phyloP scores from a whole-genome alignment of 1,140 invertebrate species.

The Orchestia grillus region DNA sequence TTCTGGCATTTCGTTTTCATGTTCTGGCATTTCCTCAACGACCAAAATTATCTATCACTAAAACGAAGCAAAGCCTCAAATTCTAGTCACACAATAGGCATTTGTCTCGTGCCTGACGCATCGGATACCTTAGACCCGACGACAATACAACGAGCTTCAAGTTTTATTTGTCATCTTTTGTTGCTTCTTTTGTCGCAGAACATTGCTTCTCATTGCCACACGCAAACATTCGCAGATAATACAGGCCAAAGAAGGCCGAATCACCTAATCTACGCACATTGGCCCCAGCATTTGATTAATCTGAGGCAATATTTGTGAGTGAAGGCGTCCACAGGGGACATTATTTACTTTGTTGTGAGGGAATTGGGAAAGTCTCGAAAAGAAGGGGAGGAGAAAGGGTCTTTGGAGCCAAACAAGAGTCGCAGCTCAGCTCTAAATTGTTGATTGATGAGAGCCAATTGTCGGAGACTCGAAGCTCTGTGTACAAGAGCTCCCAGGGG shows the following conservation, averaged over 20 bases:
- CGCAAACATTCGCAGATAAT: neutral
- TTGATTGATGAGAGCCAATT: conserved; percentile 34
- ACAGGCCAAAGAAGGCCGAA: neutral
- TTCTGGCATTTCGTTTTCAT: too few relatives aligned
- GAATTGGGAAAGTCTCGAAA: neutral
- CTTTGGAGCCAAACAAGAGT: neutral
- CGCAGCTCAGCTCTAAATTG: neutral
- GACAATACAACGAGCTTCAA: neutral
- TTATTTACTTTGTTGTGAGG: conserved; percentile 24
- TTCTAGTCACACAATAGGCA: neutral
- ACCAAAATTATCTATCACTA: neutral
- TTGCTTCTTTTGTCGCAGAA: neutral
- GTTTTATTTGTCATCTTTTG: neutral
- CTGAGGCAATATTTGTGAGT: conserved; percentile 6
- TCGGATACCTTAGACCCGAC: neutral
- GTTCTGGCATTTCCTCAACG: neutral
- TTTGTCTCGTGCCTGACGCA: neutral
- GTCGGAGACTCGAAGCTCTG: neutral
- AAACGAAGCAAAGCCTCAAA: neutral
- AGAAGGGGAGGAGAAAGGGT: neutral
- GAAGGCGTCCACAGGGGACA: neutral
- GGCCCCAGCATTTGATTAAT: conserved; percentile 1
- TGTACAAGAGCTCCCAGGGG: neutral
- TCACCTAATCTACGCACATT: neutral
- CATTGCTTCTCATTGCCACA: neutral